A percentile compares a stretch with the other conserved stretches of the same genome.
phyloP scores from a whole-genome alignment of 2,888 invertebrate genomes.

The Nesidiocoris tenuis region DNA sequence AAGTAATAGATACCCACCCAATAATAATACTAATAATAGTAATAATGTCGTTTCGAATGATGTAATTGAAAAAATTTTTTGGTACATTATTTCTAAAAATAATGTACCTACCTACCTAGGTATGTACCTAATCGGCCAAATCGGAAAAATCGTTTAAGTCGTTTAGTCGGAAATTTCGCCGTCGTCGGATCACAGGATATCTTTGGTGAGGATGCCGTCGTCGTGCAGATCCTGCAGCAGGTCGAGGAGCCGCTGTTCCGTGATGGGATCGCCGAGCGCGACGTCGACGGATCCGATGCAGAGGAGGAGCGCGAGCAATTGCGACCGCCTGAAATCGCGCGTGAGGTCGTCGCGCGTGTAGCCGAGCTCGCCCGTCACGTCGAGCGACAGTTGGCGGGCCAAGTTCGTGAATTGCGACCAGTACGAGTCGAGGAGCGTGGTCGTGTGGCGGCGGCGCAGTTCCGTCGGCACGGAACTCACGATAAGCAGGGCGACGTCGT shows the following conservation, averaged over 20 bases:
- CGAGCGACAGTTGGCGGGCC: conserved; percentile 63
- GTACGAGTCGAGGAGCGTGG: conserved; percentile 67
- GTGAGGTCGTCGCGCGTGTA: conserved; percentile 60
- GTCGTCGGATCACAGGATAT: conserved; percentile 50
- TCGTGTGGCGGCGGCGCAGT: conserved; percentile 65
- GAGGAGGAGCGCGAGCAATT: conserved; percentile 70
- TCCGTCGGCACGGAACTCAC: conserved; percentile 72
- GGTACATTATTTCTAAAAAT: too few relatives aligned
- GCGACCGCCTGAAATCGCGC: conserved; percentile 64
- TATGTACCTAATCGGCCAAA: too few relatives aligned
- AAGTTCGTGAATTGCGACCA: conserved; percentile 65
- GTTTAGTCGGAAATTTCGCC: too few relatives aligned
- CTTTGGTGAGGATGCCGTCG: conserved; percentile 66
- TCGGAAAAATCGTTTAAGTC: too few relatives aligned
- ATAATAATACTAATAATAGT: too few relatives aligned
- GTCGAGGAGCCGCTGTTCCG: conserved; percentile 72
- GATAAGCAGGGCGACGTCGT: conserved; percentile 70
- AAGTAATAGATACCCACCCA: too few relatives aligned
- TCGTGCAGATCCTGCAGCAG: conserved; percentile 71
- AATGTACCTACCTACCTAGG: too few relatives aligned
- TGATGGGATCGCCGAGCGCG: conserved; percentile 72
- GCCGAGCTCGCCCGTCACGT: conserved; percentile 60
- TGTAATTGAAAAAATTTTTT: too few relatives aligned
- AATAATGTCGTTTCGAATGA: too few relatives aligned
- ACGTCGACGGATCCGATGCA: conserved; percentile 81